phyloP scores from a whole-genome alignment of 2,797 vertebrate genomes.

The Bryconaethiops microstoma region DNA sequence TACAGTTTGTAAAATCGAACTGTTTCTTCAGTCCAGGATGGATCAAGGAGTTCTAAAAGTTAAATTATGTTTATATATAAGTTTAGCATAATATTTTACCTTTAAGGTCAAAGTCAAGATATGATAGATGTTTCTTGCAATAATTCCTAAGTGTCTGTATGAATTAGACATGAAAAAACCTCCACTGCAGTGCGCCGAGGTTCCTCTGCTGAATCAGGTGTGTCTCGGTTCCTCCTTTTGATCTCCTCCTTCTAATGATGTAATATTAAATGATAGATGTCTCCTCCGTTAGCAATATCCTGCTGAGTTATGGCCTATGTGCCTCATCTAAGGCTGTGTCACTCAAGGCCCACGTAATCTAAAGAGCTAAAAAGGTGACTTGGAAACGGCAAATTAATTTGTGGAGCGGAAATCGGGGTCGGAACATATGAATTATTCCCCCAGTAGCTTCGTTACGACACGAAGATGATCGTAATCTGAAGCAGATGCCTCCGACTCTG shows the following conservation, averaged over 20 bases:
- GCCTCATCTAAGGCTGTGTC: constrained; percentile 32
- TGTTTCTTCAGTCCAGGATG: too few species aligned
- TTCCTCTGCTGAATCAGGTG: background rate
- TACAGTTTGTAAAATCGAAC: background rate
- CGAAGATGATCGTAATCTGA: constrained; percentile 53
- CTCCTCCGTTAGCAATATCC: constrained; percentile 43
- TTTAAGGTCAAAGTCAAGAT: too few species aligned
- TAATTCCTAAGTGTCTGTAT: too few species aligned
- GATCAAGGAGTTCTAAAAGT: too few species aligned
- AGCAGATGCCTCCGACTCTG: constrained; percentile 52
- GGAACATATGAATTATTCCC: constrained; percentile 39
- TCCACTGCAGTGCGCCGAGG: background rate
- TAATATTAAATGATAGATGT: constrained; percentile 51
- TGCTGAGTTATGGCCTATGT: constrained; percentile 38
- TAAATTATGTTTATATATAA: too few species aligned
- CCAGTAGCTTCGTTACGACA: constrained; percentile 42
- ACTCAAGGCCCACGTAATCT: constrained; percentile 19
- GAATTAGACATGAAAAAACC: too few species aligned
- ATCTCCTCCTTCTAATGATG: constrained; percentile 46
- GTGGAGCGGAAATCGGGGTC: background rate
- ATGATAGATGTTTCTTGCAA: too few species aligned
- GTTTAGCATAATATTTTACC: too few species aligned
- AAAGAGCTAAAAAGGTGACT: constrained; percentile 39
- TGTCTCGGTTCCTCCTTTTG: constrained; percentile 7
- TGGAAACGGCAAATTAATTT: constrained; percentile 44